A percentile compares a stretch with the other conserved stretches of the same genome.
These are phyloP conservation scores for Istiophorus platypterus DNA, from an alignment of 2,113 vertebrate species.

Conservation along the genomic window DNA sequence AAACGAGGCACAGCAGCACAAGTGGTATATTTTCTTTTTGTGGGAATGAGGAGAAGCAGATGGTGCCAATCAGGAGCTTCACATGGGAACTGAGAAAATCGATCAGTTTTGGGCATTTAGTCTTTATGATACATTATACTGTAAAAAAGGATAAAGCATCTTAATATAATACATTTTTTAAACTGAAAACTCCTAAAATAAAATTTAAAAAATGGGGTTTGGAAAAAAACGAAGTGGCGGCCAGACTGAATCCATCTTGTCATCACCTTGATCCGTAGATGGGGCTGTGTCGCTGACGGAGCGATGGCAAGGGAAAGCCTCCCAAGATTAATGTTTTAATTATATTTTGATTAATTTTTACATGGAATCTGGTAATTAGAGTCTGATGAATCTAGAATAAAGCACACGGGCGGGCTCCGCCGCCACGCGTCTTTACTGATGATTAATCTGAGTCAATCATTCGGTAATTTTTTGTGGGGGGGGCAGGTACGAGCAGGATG, in stretches of 20 bases:
- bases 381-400: conserved; percentile 65
- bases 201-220: background rate
- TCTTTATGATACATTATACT: too few species aligned
- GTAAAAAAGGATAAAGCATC: too few species aligned
- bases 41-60: too few species aligned
- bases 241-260: conserved; percentile 3
- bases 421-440: conserved; percentile 39
- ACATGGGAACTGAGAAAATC: too few species aligned
- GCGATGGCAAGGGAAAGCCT: conserved; percentile 22
- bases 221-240: background rate
- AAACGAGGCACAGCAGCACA: too few species aligned
- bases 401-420: conserved; percentile 35
- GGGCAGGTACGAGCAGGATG: background rate
- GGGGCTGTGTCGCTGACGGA: conserved; percentile 39
- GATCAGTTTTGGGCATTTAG: too few species aligned
- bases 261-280: conserved; percentile 28
- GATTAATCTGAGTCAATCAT: conserved; percentile 48
- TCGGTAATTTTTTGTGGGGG: background rate
- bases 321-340: conserved; percentile 70
- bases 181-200: too few species aligned
- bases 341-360: conserved; percentile 66
- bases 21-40: too few species aligned
- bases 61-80: too few species aligned
- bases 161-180: too few species aligned
- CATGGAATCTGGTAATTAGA: conserved; percentile 58